Conservation (phyloP, 2,797 vertebrate genomes). For the Muscicapa comitata region DNA sequence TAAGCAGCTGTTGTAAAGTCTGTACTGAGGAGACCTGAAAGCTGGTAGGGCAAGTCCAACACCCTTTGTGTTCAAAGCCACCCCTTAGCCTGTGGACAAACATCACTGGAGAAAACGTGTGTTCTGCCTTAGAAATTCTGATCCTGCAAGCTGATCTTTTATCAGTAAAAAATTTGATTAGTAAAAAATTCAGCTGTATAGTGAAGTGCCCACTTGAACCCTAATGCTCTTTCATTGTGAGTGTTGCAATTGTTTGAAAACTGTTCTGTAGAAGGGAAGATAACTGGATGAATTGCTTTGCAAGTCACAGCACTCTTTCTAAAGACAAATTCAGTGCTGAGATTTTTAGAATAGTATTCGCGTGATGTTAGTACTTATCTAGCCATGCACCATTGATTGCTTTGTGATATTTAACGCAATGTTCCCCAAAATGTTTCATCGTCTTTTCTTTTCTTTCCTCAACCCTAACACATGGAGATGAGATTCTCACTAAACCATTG, state of each 20-base stretch:
- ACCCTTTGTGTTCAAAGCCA: not conserved
- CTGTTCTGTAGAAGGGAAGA: not conserved
- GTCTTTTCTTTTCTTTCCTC: not conserved
- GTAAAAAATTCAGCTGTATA: not conserved
- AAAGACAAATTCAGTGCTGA: not conserved
- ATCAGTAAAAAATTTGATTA: not conserved
- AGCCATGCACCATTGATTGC: not conserved
- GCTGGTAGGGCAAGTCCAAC: not conserved
- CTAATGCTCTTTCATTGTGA: not conserved
- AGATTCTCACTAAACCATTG: not conserved
- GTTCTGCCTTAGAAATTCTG: not conserved
- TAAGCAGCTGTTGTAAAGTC: not conserved
- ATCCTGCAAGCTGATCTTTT: not conserved
- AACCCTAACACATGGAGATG: not conserved
- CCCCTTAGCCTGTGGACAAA: not conserved
- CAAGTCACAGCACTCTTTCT: not conserved
- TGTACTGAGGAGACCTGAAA: not conserved
- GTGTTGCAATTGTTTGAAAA: not conserved
- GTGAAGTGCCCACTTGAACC: not conserved
- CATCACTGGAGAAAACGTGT: not conserved
- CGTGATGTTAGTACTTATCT: not conserved
- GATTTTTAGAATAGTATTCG: not conserved
- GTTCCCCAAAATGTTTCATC: not conserved
- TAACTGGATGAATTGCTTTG: not conserved
- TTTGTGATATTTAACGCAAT: not conserved